Evolutionary conservation across 2,888 invertebrate genomes (phyloP).

Genomic region (Eucriotettix oculatus): DNA sequence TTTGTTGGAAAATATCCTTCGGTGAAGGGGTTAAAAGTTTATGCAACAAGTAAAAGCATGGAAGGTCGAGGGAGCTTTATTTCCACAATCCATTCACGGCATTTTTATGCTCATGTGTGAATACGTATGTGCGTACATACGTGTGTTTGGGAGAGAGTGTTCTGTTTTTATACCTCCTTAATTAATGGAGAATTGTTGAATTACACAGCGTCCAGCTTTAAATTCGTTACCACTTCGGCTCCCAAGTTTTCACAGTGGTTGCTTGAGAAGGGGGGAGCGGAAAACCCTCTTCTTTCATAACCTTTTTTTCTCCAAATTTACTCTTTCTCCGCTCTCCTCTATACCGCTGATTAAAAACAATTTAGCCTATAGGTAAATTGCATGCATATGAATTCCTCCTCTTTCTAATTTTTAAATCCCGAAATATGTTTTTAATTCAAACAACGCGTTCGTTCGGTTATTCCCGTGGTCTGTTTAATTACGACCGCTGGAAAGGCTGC

Average conservation of each 20-base stretch:
- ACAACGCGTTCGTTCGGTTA: background rate
- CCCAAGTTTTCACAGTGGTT: background rate
- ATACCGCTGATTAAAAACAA: background rate
- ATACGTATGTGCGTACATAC: too few species aligned
- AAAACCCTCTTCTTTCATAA: background rate
- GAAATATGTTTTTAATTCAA: background rate
- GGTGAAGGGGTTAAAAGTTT: too few species aligned
- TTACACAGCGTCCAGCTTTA: background rate
- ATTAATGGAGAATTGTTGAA: background rate
- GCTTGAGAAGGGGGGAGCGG: background rate
- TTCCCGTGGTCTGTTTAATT: background rate
- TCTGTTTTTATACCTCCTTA: background rate
- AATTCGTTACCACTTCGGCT: background rate
- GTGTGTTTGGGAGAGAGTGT: background rate
- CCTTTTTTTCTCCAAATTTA: background rate
- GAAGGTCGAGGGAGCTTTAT: background rate
- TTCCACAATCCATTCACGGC: background rate
- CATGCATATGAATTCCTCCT: background rate
- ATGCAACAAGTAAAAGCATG: too few species aligned
- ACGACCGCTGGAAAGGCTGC: background rate
- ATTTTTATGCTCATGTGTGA: background rate
- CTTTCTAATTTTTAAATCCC: background rate
- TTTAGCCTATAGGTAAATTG: background rate
- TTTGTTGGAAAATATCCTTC: too few species aligned
- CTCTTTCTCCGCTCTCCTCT: background rate